A percentile compares a stretch with the other conserved stretches of the same genome.
These are phyloP conservation scores for Falco concolor DNA, from an alignment of 2,797 vertebrate genomes.

Conservation along the genomic window DNA sequence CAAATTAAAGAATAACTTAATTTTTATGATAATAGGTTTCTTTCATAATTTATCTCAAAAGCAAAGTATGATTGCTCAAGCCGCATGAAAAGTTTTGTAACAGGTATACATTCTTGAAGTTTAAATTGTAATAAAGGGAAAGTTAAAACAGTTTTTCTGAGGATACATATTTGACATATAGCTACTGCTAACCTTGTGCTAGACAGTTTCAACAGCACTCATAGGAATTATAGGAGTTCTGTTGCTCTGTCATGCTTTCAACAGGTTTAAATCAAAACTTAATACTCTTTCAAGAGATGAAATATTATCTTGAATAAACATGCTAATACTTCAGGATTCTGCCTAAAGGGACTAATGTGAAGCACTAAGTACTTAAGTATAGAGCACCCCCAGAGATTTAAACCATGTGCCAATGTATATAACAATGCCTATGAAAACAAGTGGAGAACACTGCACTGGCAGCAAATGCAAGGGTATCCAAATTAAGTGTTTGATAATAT, in stretches of 20 bases:
- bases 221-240: not conserved
- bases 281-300: constrained; percentile 54
- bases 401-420: not conserved
- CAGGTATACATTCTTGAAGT: not conserved
- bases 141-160: not conserved
- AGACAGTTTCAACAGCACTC: constrained; percentile 19
- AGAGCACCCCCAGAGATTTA: not conserved
- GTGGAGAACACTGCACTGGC: not conserved
- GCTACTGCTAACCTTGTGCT: not conserved
- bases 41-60: not conserved
- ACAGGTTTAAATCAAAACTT: constrained; percentile 58
- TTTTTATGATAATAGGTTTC: not conserved
- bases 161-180: not conserved
- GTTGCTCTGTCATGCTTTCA: constrained; percentile 49
- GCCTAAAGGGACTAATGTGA: not conserved
- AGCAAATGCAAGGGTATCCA: not conserved
- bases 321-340: constrained; percentile 41
- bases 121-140: not conserved
- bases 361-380: constrained; percentile 10
- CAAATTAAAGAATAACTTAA: not conserved
- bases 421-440: constrained; percentile 21
- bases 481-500: not conserved
- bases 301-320: constrained; percentile 61
- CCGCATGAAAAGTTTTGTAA: not conserved
- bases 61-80: not conserved